Evolutionary conservation across 2,888 invertebrate species (phyloP).

Genomic region (Arge pagana): DNA sequence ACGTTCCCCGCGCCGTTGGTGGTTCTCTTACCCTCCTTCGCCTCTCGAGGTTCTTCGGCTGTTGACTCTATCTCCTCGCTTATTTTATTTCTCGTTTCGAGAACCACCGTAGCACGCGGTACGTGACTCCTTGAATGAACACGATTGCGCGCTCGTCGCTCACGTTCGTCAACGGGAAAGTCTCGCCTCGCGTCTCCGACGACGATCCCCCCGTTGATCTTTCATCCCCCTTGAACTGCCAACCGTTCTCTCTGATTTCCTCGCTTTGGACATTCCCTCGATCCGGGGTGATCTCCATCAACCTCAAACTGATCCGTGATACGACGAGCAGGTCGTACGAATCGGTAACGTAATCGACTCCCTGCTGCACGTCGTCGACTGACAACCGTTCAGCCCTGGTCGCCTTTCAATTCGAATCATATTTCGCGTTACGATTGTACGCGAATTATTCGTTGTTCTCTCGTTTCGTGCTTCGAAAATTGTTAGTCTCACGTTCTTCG

Average conservation of each 20-base stretch:
- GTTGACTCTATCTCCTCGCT: neutral
- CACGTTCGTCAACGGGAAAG: slow-evolving; percentile 18
- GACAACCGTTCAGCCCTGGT: too few relatives aligned
- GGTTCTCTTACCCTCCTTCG: too few relatives aligned
- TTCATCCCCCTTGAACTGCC: slow-evolving; percentile 5
- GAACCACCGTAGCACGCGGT: neutral
- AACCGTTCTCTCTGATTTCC: neutral
- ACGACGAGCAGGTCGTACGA: neutral
- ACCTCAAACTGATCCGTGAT: neutral
- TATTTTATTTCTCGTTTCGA: slow-evolving; percentile 7
- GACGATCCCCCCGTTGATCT: slow-evolving; percentile 12
- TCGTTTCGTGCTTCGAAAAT: too few relatives aligned
- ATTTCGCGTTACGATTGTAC: too few relatives aligned
- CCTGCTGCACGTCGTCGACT: too few relatives aligned
- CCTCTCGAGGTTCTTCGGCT: too few relatives aligned
- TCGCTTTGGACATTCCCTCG: neutral
- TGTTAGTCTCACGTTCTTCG: too few relatives aligned
- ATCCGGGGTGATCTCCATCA: neutral
- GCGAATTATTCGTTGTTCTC: too few relatives aligned
- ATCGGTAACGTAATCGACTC: too few relatives aligned
- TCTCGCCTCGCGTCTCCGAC: slow-evolving; percentile 13
- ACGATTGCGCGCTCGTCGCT: slow-evolving; percentile 19
- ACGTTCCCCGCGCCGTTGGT: slow-evolving; percentile 6
- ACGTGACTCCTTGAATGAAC: slow-evolving; percentile 13
- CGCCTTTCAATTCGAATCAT: too few relatives aligned